Evolutionary conservation across 2,113 vertebrate species (phyloP), one percentile per base, ranked within the genome.

Genomic region (Calyptomena viridis): DNA sequence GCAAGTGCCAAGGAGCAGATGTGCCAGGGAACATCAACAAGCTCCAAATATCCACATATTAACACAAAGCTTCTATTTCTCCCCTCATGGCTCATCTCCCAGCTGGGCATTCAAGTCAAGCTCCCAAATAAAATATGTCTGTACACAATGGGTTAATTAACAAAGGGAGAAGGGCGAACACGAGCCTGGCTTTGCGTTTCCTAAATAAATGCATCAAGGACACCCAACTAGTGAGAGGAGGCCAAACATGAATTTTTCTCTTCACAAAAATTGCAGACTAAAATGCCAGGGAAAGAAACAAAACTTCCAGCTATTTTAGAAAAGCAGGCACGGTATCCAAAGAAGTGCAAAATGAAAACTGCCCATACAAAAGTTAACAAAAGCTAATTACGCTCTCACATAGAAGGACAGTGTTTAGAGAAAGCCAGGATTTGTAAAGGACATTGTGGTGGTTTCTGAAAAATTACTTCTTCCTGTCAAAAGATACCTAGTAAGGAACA

Each of bases 81-180:
- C 47, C 73, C 84, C 90, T 91, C 78, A 20, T 67, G 87, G 91
- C 77, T 91, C 93, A 55, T 50, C 92, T 93, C 81, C 90, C 87
- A 75, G 87, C 87, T 82, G 92, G 81, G 87, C 78, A 73, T 78
- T 87, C 58, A 56, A 81, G 58, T 31, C 47, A 56, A 52, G 74
- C 75, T 91, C 81, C 90, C 96, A 87, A 87, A 79, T 81, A 68
- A 91, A 89, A 64, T 68, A 60, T 31, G 47, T 71, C 71, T 84
- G 42, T 27, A 81, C 63, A 75, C 67, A 37, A 14, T 20, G 84
- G 92, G 90, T 93, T 96, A 91, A 95, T 90, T 72, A 95, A 82
- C 75, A 31, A 60, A 79, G 44, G 33, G 42, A 88, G 69, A 89
- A 55, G 23, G 62, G 30, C 3, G 5, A 91, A 31, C 76, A 14